Evolutionary conservation across 2,113 vertebrate genomes (phyloP), one percentile per base, ranked within the genome.

Genomic region (Litocranius walleri): DNA sequence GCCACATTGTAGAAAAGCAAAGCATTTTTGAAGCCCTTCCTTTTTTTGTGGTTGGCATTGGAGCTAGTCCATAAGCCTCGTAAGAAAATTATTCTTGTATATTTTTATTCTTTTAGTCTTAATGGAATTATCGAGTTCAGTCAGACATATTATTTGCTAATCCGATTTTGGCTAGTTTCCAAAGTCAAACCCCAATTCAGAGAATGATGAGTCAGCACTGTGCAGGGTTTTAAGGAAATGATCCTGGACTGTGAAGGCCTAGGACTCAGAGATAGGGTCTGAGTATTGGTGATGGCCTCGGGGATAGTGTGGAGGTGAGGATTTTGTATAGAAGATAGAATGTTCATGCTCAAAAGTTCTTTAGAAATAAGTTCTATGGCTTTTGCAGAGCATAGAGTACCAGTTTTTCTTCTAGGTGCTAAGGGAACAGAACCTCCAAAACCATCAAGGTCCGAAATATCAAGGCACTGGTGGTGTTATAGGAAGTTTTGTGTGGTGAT

Each of bases 111-210:
- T 93, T 89, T 90, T 52, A 81, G 56, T 74, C 27, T 61, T 43
- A 56, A 43, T 94, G 45, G 17, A 97, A 91, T 94, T 88, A 57
- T 45, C 45, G n/a, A 62, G 64, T 88, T 94, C 16, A 36, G 71
- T 91, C 52, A 85, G 56, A 82, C 48, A 78, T 23, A 71, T 57
- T 88, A 88, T 97, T 93, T 96, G 52, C 45, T 88, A 13, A 94
- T 61, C 91, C 19, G 45, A 93, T 90, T 90, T 88, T 96, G 90
- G 45, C 57, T 85, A 2, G 64, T 95, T 97, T 84, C 92, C 82
- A 91, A 80, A 87, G 56, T 87, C 85, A 94, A 61, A 64, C 48
- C 52, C 59, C 77, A 3, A 54, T 78, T 90, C 74, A 50, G 19
- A 94, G 52, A 33, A 54, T 16, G 77, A 62, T 81, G 74, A 96